phyloP scores from a whole-genome alignment of 1,140 invertebrate genomes.

The Mizuhopecten yessoensis region DNA sequence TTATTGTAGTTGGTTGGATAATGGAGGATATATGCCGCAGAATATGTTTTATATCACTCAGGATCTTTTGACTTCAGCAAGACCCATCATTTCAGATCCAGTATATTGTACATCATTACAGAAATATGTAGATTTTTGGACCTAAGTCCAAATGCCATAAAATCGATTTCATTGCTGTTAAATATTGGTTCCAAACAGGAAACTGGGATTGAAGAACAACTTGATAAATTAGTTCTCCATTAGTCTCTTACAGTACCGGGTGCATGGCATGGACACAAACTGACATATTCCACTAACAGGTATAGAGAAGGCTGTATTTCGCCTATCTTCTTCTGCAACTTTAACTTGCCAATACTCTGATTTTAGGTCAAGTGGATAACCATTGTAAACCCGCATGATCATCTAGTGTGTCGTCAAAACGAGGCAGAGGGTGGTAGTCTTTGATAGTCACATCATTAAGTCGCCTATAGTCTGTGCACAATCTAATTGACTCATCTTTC shows the following conservation, averaged over 20 bases:
- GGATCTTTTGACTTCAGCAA: too few relatives aligned
- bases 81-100: too few relatives aligned
- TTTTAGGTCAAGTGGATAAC: constrained; percentile 72
- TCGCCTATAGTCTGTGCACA: constrained; percentile 43
- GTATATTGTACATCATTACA: too few relatives aligned
- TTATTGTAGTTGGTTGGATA: too few relatives aligned
- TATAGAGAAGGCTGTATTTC: constrained; percentile 74
- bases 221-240: constrained; percentile 48
- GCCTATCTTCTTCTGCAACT: too few relatives aligned
- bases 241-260: constrained; percentile 59
- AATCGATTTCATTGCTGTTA: too few relatives aligned
- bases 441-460: constrained; percentile 41
- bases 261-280: constrained; percentile 45
- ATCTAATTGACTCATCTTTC: constrained; percentile 44
- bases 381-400: constrained; percentile 48
- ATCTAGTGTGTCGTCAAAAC: constrained; percentile 53
- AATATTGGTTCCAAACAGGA: too few relatives aligned
- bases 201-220: constrained; percentile 61
- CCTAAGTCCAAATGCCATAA: too few relatives aligned
- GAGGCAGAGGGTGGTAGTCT: constrained; percentile 35
- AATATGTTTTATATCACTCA: too few relatives aligned
- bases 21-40: too few relatives aligned
- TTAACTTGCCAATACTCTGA: constrained; percentile 78
- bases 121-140: too few relatives aligned
- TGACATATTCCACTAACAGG: constrained; percentile 67